Evolutionary conservation across 1,140 invertebrate species (phyloP).

Genomic region (Drosophila pseudoananassae): DNA sequence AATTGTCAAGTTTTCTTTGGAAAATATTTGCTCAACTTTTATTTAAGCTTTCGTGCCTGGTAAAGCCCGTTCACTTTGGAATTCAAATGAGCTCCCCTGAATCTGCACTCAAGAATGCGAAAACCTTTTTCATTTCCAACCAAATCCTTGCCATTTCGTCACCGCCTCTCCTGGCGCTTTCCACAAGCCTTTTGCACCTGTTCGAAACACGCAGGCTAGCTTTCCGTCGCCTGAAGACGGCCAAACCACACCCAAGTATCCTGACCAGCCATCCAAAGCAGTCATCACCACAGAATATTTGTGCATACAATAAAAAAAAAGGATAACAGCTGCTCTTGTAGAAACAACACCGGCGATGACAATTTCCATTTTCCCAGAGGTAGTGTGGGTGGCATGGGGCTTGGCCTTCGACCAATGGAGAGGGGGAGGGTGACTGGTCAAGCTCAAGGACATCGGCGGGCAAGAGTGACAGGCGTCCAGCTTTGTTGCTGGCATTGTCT

Average conservation of each 20-base stretch:
- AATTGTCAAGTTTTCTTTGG: not conserved
- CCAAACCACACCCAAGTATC: conserved; percentile 46
- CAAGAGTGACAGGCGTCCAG: conserved; percentile 23
- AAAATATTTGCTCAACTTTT: conserved; percentile 6
- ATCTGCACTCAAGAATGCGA: conserved; percentile 38
- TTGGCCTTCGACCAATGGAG: conserved; percentile 19
- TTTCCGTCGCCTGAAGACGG: conserved; percentile 32
- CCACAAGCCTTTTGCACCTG: conserved; percentile 43
- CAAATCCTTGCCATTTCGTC: conserved; percentile 34
- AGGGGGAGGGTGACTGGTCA: conserved; percentile 26
- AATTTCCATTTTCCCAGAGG: conserved; percentile 39
- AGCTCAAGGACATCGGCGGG: conserved; percentile 53
- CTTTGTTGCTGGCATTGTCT: conserved; percentile 5
- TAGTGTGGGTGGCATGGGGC: not conserved
- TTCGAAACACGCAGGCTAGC: conserved; percentile 36
- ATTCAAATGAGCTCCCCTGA: conserved; percentile 29
- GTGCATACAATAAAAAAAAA: conserved; percentile 43
- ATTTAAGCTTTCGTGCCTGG: not conserved
- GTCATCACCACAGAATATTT: conserved; percentile 43
- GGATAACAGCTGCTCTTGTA: conserved; percentile 14
- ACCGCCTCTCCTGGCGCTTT: conserved; percentile 18
- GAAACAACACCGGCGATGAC: conserved; percentile 34
- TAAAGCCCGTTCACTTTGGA: conserved; percentile 20
- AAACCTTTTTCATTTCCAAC: conserved; percentile 30
- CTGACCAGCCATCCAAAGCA: conserved; percentile 21